These are phyloP conservation scores for Amphiprion percula DNA, from an alignment of 2,113 vertebrate species.

Conservation along the genomic window DNA sequence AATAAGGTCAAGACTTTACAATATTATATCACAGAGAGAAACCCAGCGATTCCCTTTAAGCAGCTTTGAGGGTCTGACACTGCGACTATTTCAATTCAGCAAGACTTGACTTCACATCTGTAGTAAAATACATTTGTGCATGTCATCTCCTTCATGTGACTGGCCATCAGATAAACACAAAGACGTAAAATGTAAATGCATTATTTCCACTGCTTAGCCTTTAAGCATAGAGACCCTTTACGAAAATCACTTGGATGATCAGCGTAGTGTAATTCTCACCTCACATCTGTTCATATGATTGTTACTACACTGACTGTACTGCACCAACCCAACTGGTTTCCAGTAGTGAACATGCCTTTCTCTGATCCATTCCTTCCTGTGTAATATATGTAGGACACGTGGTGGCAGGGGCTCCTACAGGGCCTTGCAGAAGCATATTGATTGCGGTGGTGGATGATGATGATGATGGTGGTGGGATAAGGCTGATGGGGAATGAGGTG, in stretches of 20 bases:
- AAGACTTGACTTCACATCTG: not conserved
- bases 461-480: constrained; percentile 39
- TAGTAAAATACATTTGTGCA: not conserved
- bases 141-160: not conserved
- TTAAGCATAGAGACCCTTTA: not conserved
- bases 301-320: not conserved
- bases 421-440: constrained; percentile 48
- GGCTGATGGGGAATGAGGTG: constrained; percentile 42
- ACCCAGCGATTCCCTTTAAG: too few species aligned
- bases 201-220: not conserved
- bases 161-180: not conserved
- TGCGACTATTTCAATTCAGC: too few species aligned
- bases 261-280: not conserved
- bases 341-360: not conserved
- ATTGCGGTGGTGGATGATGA: constrained; percentile 47
- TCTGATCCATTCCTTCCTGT: not conserved
- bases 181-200: not conserved
- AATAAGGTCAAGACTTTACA: too few species aligned
- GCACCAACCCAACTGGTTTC: not conserved
- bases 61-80: too few species aligned
- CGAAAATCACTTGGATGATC: not conserved
- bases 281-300: not conserved
- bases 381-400: not conserved
- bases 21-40: too few species aligned
- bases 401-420: not conserved